Conservation (phyloP, 2,797 vertebrate species). For the Sebastolobus alascanus region DNA sequence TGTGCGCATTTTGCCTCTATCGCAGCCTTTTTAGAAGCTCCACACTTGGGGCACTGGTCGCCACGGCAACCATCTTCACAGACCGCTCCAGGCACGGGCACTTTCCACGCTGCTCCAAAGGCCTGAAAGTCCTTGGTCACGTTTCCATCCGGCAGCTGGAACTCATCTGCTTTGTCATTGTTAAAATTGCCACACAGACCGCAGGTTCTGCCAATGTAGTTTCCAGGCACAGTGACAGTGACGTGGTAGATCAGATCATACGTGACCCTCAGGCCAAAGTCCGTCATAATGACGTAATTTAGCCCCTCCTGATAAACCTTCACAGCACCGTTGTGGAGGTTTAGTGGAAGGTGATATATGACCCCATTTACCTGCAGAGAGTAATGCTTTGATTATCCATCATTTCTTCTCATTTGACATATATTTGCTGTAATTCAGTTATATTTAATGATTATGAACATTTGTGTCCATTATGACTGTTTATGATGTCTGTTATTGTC, state of each 20-base stretch:
- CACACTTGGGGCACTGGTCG: conserved; percentile 55
- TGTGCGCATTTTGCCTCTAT: conserved; percentile 79
- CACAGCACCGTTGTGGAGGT: conserved; percentile 45
- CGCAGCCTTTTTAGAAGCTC: background rate
- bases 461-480: background rate
- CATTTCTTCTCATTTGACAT: background rate
- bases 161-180: conserved; percentile 49
- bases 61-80: conserved; percentile 47
- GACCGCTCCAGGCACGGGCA: conserved; percentile 55
- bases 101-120: conserved; percentile 63
- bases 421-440: background rate
- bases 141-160: conserved; percentile 77
- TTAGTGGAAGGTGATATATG: conserved; percentile 75
- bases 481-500: background rate
- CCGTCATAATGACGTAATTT: conserved; percentile 46
- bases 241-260: conserved; percentile 73
- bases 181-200: conserved; percentile 82
- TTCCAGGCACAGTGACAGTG: conserved; percentile 65
- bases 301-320: conserved; percentile 46
- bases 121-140: conserved; percentile 64
- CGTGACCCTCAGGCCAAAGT: conserved; percentile 72
- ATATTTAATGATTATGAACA: background rate
- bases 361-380: conserved; percentile 76
- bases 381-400: background rate
- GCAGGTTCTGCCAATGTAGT: conserved; percentile 68